phyloP scores from a whole-genome alignment of 2,113 vertebrate genomes.

The Cynopterus brachyotis region DNA sequence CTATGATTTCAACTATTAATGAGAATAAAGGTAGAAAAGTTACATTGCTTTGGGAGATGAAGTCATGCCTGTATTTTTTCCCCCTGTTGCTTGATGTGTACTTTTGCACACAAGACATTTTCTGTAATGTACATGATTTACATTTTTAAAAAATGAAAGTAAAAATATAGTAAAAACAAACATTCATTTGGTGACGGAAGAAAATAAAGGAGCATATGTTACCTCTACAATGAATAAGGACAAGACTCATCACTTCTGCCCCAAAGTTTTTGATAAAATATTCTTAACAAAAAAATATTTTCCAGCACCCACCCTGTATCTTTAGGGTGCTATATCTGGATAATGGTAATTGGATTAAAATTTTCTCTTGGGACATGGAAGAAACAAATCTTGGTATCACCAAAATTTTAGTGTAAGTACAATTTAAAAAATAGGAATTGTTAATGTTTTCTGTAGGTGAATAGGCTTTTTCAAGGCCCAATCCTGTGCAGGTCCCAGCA shows the following conservation, averaged over 20 bases:
- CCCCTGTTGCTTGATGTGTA: background rate
- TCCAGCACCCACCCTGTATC: background rate
- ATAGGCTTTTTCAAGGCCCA: background rate
- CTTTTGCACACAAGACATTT: background rate
- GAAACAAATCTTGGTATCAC: background rate
- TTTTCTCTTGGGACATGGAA: background rate
- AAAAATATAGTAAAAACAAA: background rate
- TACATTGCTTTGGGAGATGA: background rate
- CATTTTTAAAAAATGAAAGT: background rate
- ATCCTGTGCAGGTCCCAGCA: background rate
- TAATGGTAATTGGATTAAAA: background rate
- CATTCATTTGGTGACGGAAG: background rate
- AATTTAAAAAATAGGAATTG: background rate
- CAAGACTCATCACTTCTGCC: background rate
- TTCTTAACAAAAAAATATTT: background rate
- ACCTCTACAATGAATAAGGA: background rate
- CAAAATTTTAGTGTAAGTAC: background rate
- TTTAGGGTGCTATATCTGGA: background rate
- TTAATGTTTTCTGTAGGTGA: background rate
- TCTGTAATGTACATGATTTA: background rate
- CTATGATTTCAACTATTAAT: background rate
- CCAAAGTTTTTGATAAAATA: background rate
- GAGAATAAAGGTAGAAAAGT: background rate
- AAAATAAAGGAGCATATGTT: background rate
- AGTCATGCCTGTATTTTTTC: background rate